Conservation (phyloP, 2,888 invertebrate genomes). For the Drosophila suboccidentalis region DNA sequence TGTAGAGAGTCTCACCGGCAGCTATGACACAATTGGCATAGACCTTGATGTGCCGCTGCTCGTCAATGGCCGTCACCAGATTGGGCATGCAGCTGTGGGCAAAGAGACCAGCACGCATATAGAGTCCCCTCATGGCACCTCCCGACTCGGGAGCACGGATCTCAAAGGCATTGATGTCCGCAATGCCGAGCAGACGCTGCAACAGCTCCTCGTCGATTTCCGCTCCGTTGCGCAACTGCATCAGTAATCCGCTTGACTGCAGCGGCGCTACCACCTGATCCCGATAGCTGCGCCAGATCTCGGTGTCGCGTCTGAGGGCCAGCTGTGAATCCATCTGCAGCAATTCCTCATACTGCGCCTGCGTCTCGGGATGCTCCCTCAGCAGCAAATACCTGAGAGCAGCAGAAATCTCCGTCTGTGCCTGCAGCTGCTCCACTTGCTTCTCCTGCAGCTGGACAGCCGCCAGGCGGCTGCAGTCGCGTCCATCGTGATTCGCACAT, state of each 20-base stretch:
- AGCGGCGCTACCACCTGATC: conserved; percentile 85
- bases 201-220: conserved; percentile 86
- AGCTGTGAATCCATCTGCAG: conserved; percentile 88
- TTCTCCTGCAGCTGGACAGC: conserved; percentile 81
- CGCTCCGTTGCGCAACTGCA: conserved; percentile 69
- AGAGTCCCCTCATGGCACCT: conserved; percentile 89
- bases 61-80: conserved; percentile 90
- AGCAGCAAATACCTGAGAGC: conserved; percentile 86
- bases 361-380: conserved; percentile 84
- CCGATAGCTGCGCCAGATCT: conserved; percentile 87
- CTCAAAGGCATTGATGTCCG: conserved; percentile 93
- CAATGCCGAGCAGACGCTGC: conserved; percentile 90
- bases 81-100: conserved; percentile 91
- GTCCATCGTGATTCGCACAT: conserved; percentile 85
- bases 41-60: conserved; percentile 89
- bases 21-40: conserved; percentile 89
- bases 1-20: conserved; percentile 88
- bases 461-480: conserved; percentile 87
- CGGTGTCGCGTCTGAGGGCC: conserved; percentile 86
- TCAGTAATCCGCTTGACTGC: conserved; percentile 58
- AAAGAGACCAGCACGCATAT: conserved; percentile 89
- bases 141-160: conserved; percentile 86
- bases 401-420: conserved; percentile 74
- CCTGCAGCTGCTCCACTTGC: conserved; percentile 80
- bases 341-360: conserved; percentile 86